Evolutionary conservation across 1,140 invertebrate genomes (phyloP).

Genomic region (Meloidogyne chitwoodi): DNA sequence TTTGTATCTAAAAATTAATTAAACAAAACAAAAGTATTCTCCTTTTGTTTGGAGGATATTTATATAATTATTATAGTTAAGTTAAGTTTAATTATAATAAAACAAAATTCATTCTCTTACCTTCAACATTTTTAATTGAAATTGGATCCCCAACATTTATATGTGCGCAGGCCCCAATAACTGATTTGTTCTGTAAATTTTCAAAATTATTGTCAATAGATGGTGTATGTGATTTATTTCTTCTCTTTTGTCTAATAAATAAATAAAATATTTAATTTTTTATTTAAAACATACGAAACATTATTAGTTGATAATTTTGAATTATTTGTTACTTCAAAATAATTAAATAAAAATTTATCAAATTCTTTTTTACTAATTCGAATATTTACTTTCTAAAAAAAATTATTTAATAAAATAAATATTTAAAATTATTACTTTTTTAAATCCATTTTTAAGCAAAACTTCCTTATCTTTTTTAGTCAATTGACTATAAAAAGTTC

Average conservation of each 20-base stretch:
- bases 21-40: no score
- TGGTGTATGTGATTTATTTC: background rate
- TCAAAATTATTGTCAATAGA: background rate
- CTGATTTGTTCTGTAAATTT: background rate
- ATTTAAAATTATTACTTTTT: background rate
- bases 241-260: background rate
- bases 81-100: background rate
- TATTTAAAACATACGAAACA: background rate
- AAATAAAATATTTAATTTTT: background rate
- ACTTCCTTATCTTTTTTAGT: background rate
- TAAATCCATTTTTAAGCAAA: background rate
- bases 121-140: background rate
- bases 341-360: background rate
- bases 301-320: background rate
- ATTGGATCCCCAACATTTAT: background rate
- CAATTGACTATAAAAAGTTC: background rate
- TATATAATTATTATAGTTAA: no score
- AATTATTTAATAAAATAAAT: no score
- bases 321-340: background rate
- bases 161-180: background rate
- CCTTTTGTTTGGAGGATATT: no score
- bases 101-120: background rate
- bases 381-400: background rate
- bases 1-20: background rate
- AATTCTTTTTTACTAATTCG: background rate